Base-by-base conservation (phyloP, 1,140 invertebrate genomes). In the Trinorchestia longiramus region DNA sequence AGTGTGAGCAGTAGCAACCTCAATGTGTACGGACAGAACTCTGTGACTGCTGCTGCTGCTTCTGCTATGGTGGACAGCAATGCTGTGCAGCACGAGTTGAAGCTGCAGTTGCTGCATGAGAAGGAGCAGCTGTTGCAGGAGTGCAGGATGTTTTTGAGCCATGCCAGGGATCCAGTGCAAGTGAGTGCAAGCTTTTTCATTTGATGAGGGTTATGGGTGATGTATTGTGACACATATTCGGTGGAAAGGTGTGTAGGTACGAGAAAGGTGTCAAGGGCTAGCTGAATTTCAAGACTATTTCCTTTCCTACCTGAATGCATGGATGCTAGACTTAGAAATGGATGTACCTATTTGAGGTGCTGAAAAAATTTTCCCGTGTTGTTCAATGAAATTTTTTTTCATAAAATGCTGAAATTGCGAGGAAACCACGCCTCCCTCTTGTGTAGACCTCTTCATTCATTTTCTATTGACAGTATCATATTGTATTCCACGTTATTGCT, bases 111-210 rank as follows among this genome's bases (percentile, higher is more conserved):
- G 0, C 99, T 99, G 97, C 98, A 98, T 97, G 99, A 99, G 97
- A 99, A 99, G 97, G 99, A 99, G 97, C 99, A 99, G 97, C 97
- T 99, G 43, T 97, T 99, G 47, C 97, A 99, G 96, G 99, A 99
- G 97, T 96, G 94, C 44, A 95, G 96, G 95, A 96, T 95, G 95
- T 96, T 96, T 17, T 95, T 96, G 36, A 95, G 96, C 41, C 96
- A 96, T 53, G 87, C 96, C 17, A 95, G 96, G 92, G 96, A 96
- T 87, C 96, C 96, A 40, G 43, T 97, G 47, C 96, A 97, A 96
- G 96, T 96, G 95, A 53, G 62, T 77, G 28, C 8, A 19, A 15
- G 11, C 45, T 40, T 3, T 94, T 11, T 19, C 36, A 1, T 77
- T 23, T 19, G 3, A 23, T 77, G 62, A 15, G 96, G 42, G 62